Evolutionary conservation across 2,797 vertebrate species (phyloP), one percentile per base, ranked within the genome.

Genomic region (Lutjanus campechanus): DNA sequence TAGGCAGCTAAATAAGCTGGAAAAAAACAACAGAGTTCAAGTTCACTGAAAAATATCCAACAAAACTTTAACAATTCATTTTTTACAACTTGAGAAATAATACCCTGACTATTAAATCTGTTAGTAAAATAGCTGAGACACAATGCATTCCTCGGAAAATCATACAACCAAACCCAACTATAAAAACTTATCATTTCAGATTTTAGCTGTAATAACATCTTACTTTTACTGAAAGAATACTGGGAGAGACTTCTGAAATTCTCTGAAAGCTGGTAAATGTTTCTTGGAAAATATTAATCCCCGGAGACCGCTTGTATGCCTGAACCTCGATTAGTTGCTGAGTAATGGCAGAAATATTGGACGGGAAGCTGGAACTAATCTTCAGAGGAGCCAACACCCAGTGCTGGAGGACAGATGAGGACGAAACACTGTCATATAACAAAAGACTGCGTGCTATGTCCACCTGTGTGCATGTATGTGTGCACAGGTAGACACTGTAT

Each of bases 291-390:
- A 80, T 44, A 60, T 68, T 17, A 64, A 64, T 85, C 76, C 73
- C 11, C 1, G 0, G 59, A 72, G 69, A 46, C 56, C 36, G 36
- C 43, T 47, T 76, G 76, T 77, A 20, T 3, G 62, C 47, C 51
- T 69, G 81, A 78, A 40, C 54, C 60, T 73, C 61, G 53, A 68
- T 66, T 59, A 71, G 73, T 22, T 82, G 83, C 83, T 88, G 85
- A 90, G 77, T 87, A 90, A 93, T 87, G 51, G 41, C 83, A 92
- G 84, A 87, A 88, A 83, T 78, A 84, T 84, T 90, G 75, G 78
- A 83, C 19, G 19, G 66, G 85, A 70, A 78, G 68, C 89, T 92
- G 89, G 86, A 90, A 88, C 61, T 84, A 85, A 92, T 92, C 65
- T 73, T 78, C 47, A 25, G 41, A 46, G n/a, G 85, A 87, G 83